A percentile compares a stretch with the other conserved stretches of the same genome.
phyloP scores from a whole-genome alignment of 1,140 invertebrate genomes.

The Physella acuta region DNA sequence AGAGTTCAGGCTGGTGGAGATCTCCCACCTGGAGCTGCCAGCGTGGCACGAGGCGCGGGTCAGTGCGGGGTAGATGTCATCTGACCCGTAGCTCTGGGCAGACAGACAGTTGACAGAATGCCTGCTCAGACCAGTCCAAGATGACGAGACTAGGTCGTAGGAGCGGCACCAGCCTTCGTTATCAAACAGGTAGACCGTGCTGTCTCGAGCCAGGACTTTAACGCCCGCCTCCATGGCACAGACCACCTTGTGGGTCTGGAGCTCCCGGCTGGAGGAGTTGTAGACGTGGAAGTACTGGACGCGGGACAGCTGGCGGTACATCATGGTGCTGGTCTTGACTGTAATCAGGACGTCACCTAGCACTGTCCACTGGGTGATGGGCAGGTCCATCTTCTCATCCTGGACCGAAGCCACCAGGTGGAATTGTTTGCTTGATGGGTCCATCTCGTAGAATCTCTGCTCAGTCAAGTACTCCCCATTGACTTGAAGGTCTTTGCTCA shows the following conservation, averaged over 20 bases:
- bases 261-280: not conserved
- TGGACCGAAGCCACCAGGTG: not conserved
- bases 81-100: too few species aligned
- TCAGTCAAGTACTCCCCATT: conserved; percentile 3
- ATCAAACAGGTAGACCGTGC: not conserved
- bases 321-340: conserved; percentile 21
- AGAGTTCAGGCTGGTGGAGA: not conserved
- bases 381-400: not conserved
- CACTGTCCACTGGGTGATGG: conserved; percentile 22
- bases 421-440: not conserved
- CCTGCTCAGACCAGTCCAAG: not conserved
- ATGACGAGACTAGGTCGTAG: conserved; percentile 3
- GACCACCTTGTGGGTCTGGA: not conserved
- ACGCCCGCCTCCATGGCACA: conserved; percentile 20
- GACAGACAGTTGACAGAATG: not conserved
- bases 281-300: conserved; percentile 18
- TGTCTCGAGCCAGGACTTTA: conserved; percentile 4
- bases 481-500: not conserved
- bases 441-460: conserved; percentile 13
- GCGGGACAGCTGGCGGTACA: conserved; percentile 1
- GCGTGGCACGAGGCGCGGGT: conserved; percentile 12
- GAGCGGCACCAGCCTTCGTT: conserved; percentile 2
- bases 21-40: conserved; percentile 10
- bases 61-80: conserved; percentile 8
- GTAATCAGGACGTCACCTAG: conserved; percentile 9